Base-by-base conservation (phyloP, 2,888 invertebrate genomes). In the Caradrina clavipalpis region DNA sequence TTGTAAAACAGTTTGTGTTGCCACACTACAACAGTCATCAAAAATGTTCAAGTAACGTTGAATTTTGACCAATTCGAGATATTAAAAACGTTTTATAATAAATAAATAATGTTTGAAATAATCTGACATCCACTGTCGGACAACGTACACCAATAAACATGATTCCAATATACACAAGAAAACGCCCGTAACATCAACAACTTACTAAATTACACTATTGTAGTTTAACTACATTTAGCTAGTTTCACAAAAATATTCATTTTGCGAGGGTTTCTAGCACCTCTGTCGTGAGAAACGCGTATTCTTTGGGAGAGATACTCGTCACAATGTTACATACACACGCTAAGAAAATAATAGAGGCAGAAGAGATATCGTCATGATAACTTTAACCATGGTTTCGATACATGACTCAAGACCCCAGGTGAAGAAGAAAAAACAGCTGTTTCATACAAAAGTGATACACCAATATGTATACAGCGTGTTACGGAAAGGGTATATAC, bases 191-290 rank as follows among this genome's bases (percentile, higher is more conserved):
- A 68, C 63, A 78, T 81, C 69, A 80, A 80, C 75, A 76, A 74
- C 80, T 77, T 79, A 81, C 75, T 83, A 80, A 79, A 81, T 78
- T 78, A 78, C 75, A 65, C 67, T 78, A 81, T 82, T 81, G 91
- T 91, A 93, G 92, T 92, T 87, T 87, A 56, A 93, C 93, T 92
- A 93, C 92, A 82, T 67, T 81, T 83, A 47, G 80, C 88, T 87
- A 88, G 80, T 73, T 85, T 84, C 85, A 84, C 85, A 87, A 88
- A 87, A 85, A 87, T 85, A 81, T 80, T 72, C 85, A 83, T 80
- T 77, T 65, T 64, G 78, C 82, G 84, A 87, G 87, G 86, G 83
- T 53, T 59, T 76, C 80, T 86, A 90, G 90, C 89, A 91, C 90
- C 90, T 86, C 86, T 71, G 76, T 86, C 84, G 79, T 86, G 83